A percentile compares a stretch with the other conserved stretches of the same genome.
Conservation (phyloP, 2,888 invertebrate species). For the Melieria omissa region DNA sequence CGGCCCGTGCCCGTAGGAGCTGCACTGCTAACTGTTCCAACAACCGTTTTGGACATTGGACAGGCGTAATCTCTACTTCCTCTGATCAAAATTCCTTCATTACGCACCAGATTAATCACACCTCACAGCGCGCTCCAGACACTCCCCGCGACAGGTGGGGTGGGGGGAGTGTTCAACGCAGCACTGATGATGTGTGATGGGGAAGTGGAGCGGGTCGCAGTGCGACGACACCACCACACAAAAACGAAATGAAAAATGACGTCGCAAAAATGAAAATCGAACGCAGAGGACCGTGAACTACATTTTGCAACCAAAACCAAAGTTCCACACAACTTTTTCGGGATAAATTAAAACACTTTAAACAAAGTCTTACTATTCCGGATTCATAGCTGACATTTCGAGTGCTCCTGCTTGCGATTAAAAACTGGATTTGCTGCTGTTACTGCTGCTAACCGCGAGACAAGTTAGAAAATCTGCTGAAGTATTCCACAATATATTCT, state of each 20-base stretch:
- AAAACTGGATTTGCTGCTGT: slow-evolving; percentile 8
- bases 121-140: slow-evolving; percentile 5
- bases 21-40: neutral
- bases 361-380: slow-evolving; percentile 78
- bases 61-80: neutral
- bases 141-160: neutral
- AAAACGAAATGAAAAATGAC: slow-evolving; percentile 57
- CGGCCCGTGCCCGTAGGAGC: neutral
- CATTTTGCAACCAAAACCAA: neutral
- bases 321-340: slow-evolving; percentile 12
- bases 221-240: slow-evolving; percentile 41
- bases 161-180: slow-evolving; percentile 8
- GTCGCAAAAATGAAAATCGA: slow-evolving; percentile 58
- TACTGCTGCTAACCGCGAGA: slow-evolving; percentile 9
- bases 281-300: slow-evolving; percentile 27
- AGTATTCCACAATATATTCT: slow-evolving; percentile 20
- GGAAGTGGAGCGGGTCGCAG: slow-evolving; percentile 44
- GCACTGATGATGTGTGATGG: slow-evolving; percentile 5
- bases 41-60: slow-evolving; percentile 2
- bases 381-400: slow-evolving; percentile 75
- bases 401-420: slow-evolving; percentile 38
- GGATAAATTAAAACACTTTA: slow-evolving; percentile 34
- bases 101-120: slow-evolving; percentile 3
- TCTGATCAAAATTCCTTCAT: neutral
- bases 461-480: slow-evolving; percentile 25